Percentiles rank a stretch among this genome's conserved stretches.
phyloP scores from a whole-genome alignment of 2,888 invertebrate genomes.

The Uloborus plumipes region DNA sequence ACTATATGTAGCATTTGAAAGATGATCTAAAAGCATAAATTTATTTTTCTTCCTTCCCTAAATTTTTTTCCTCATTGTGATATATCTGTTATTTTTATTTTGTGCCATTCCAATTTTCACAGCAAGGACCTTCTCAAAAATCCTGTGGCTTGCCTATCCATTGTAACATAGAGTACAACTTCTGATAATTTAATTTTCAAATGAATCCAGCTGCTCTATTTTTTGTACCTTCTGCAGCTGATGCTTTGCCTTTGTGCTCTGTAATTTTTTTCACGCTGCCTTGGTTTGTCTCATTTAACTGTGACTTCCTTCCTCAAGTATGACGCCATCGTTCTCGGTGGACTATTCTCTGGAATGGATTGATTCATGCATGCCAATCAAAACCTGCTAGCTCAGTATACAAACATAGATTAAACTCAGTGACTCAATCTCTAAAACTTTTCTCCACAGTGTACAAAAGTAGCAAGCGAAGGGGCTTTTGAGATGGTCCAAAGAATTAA shows the following conservation, averaged over 20 bases:
- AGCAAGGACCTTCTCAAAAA: conserved; percentile 74
- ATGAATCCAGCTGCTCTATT: conserved; percentile 60
- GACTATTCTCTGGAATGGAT: conserved; percentile 64
- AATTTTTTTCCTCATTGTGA: conserved; percentile 42
- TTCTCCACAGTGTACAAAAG: conserved; percentile 68
- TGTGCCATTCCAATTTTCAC: conserved; percentile 62
- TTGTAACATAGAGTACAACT: conserved; percentile 61
- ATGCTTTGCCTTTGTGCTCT: conserved; percentile 70
- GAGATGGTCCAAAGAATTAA: conserved; percentile 86
- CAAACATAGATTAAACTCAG: conserved; percentile 7
- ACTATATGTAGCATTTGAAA: too few species aligned
- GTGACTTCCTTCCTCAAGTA: conserved; percentile 36
- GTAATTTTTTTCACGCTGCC: conserved; percentile 63
- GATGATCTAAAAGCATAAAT: too few species aligned
- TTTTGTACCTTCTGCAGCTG: conserved; percentile 57
- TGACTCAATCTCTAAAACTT: conserved; percentile 62
- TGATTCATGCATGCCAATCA: conserved; percentile 64
- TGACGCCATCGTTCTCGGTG: conserved; percentile 9
- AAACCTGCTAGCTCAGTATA: conserved; percentile 64
- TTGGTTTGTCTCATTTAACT: conserved; percentile 61
- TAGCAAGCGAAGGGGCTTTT: conserved; percentile 84
- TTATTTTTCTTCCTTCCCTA: too few species aligned
- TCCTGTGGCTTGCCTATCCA: conserved; percentile 70
- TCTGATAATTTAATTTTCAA: conserved; percentile 36
- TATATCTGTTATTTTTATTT: conserved; percentile 41